A percentile compares a stretch with the other conserved stretches of the same genome.
Evolutionary conservation across 1,140 invertebrate genomes (phyloP).

Genomic region (Neoseiulus cucumeris): DNA sequence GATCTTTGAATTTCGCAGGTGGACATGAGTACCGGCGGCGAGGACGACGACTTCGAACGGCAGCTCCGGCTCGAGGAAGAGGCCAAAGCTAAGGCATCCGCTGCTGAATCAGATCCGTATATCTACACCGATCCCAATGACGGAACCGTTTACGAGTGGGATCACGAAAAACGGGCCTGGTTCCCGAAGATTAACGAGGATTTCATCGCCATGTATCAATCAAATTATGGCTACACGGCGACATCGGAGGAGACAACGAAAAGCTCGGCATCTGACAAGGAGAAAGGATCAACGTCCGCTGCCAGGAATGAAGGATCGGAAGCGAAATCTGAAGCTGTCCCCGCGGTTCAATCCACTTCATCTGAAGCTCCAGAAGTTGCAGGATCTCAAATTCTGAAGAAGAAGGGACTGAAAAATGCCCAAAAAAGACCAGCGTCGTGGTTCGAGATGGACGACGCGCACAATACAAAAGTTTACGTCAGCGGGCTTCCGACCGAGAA

Average conservation of each 20-base stretch:
- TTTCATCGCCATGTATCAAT: slow-evolving; percentile 84
- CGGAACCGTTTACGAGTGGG: slow-evolving; percentile 76
- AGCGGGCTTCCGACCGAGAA: slow-evolving; percentile 71
- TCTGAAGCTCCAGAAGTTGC: neutral
- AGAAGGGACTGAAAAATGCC: neutral
- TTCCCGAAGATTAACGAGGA: slow-evolving; percentile 93
- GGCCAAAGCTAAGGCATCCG: slow-evolving; percentile 24
- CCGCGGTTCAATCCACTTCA: neutral
- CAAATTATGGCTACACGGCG: slow-evolving; percentile 62
- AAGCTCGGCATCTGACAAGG: slow-evolving; percentile 20
- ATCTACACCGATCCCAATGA: slow-evolving; percentile 61
- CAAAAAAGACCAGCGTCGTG: slow-evolving; percentile 37
- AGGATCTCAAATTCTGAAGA: neutral
- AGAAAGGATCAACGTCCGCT: neutral
- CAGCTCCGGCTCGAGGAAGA: slow-evolving; percentile 24
- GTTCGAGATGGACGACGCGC: slow-evolving; percentile 80
- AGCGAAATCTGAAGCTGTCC: neutral
- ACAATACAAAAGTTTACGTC: slow-evolving; percentile 94
- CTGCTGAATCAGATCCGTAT: slow-evolving; percentile 41
- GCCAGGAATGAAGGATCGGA: neutral
- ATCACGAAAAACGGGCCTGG: slow-evolving; percentile 70
- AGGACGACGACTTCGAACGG: slow-evolving; percentile 26
- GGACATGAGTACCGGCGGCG: slow-evolving; percentile 20
- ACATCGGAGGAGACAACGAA: slow-evolving; percentile 24
- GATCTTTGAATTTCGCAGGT: slow-evolving; percentile 2